These are phyloP conservation scores for Connochaetes taurinus DNA, from an alignment of 2,113 vertebrate species.

Conservation along the genomic window DNA sequence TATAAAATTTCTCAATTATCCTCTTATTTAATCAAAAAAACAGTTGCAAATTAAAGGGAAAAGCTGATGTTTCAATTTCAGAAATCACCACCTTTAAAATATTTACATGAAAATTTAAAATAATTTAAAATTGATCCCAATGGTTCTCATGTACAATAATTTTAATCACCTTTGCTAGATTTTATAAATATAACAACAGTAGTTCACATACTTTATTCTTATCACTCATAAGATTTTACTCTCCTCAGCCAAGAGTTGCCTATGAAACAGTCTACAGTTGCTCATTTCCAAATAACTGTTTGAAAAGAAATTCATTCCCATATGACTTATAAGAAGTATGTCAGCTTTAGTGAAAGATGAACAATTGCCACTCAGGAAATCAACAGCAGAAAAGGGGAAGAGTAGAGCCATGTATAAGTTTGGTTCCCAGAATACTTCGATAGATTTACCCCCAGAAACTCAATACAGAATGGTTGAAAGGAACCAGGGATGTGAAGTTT, in stretches of 20 bases:
- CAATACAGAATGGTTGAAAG: neutral
- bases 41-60: neutral
- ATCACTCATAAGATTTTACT: slow-evolving; percentile 14
- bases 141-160: neutral
- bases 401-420: neutral
- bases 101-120: neutral
- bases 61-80: neutral
- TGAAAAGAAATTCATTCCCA: slow-evolving; percentile 4
- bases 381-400: neutral
- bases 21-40: neutral
- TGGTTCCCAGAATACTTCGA: neutral
- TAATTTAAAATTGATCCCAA: neutral
- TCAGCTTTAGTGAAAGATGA: neutral
- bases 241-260: neutral
- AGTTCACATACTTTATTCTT: neutral
- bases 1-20: neutral
- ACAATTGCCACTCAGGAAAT: slow-evolving; percentile 4
- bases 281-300: slow-evolving; percentile 6
- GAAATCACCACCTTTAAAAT: neutral
- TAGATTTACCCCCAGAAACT: neutral
- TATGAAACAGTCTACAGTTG: neutral
- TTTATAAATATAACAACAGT: neutral
- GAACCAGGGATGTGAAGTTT: neutral
- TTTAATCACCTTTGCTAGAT: neutral
- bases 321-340: neutral